These are phyloP conservation scores for Oophaga pumilio DNA, from an alignment of 2,113 vertebrate species.

Conservation along the genomic window DNA sequence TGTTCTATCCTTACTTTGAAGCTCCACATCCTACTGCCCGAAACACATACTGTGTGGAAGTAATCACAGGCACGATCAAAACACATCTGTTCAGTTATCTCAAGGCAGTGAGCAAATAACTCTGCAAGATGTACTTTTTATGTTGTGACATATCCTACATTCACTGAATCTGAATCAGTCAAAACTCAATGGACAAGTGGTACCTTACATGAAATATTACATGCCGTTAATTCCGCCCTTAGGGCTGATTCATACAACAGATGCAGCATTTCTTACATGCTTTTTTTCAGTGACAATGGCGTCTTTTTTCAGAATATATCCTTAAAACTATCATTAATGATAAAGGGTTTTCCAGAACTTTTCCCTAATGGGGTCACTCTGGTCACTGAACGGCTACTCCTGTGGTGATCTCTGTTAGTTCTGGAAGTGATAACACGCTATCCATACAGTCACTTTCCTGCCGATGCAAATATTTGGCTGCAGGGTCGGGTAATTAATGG, in stretches of 20 bases:
- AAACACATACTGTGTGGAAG: neutral
- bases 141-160: slow-evolving; percentile 16
- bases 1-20: neutral
- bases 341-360: neutral
- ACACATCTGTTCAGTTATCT: slow-evolving; percentile 27
- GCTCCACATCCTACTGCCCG: neutral
- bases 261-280: neutral
- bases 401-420: too few relatives aligned
- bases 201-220: neutral
- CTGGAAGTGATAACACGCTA: too few relatives aligned
- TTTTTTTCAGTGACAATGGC: neutral
- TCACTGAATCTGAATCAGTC: slow-evolving; percentile 13
- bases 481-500: too few relatives aligned
- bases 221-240: neutral
- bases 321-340: neutral
- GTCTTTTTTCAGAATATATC: neutral
- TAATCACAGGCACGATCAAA: slow-evolving; percentile 13
- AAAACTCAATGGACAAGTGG: neutral
- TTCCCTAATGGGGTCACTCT: too few relatives aligned
- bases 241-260: neutral
- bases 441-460: too few relatives aligned
- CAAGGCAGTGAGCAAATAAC: neutral
- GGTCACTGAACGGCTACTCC: too few relatives aligned
- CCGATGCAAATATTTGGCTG: too few relatives aligned
- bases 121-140: neutral